Evolutionary conservation across 2,113 vertebrate genomes (phyloP).

Genomic region (Dicaeum eximium): DNA sequence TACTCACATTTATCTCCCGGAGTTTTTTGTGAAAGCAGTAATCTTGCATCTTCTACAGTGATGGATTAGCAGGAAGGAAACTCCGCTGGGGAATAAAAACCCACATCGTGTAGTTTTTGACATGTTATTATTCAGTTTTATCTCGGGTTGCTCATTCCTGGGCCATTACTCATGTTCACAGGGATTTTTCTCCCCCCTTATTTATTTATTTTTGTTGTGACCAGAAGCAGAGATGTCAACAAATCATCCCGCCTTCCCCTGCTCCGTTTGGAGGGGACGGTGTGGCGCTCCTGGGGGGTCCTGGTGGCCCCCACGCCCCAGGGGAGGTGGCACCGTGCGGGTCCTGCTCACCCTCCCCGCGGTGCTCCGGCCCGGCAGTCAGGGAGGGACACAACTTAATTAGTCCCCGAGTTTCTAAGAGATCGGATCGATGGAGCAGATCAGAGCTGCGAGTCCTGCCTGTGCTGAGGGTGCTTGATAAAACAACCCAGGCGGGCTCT

Average conservation of each 20-base stretch:
- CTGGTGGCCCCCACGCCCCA: fast-evolving
- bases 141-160: slow-evolving; percentile 72
- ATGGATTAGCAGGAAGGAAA: slow-evolving; percentile 79
- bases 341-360: fast-evolving
- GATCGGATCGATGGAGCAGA: not conserved
- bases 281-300: fast-evolving
- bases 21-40: slow-evolving; percentile 72
- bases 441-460: not conserved
- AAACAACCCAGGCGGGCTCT: not conserved
- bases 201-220: slow-evolving; percentile 9
- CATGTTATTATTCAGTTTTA: slow-evolving; percentile 82
- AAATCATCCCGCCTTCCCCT: not conserved
- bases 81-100: slow-evolving; percentile 80
- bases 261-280: fast-evolving
- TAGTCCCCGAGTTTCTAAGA: not conserved
- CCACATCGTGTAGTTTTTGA: slow-evolving; percentile 80
- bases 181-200: slow-evolving; percentile 45
- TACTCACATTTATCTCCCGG: slow-evolving; percentile 79
- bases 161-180: slow-evolving; percentile 77
- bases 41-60: slow-evolving; percentile 78
- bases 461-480: not conserved
- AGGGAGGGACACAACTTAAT: not conserved
- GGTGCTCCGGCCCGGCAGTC: fast-evolving
- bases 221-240: not conserved
- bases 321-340: fast-evolving